Conservation (phyloP, 2,113 vertebrate species). For the Pungitius pungitius region DNA sequence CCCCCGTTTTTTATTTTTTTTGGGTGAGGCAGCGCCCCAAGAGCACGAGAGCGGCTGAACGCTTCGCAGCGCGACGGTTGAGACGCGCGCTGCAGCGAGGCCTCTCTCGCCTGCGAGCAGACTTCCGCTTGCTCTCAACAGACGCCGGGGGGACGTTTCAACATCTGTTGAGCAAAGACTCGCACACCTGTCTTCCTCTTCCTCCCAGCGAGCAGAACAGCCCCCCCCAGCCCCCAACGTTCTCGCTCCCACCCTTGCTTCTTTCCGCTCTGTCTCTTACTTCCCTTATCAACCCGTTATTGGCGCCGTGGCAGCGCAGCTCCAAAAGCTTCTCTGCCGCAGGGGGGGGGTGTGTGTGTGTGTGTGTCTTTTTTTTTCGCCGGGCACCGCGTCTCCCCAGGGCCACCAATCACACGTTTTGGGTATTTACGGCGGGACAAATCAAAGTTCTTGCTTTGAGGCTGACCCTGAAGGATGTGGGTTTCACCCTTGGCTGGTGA, state of each 20-base stretch:
- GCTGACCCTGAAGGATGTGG: constrained; percentile 79
- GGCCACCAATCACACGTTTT: constrained; percentile 62
- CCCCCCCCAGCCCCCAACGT: constrained; percentile 12
- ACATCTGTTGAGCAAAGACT: constrained; percentile 78
- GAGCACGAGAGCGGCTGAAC: constrained; percentile 34
- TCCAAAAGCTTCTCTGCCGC: constrained; percentile 31
- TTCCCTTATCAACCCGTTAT: constrained; percentile 60
- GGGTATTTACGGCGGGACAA: constrained; percentile 61
- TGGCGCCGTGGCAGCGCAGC: constrained; percentile 5
- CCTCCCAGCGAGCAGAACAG: constrained; percentile 65
- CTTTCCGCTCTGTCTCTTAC: constrained; percentile 41
- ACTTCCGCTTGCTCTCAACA: constrained; percentile 74
- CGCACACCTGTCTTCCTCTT: constrained; percentile 82
- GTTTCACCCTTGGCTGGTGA: constrained; percentile 76
- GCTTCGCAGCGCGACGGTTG: constrained; percentile 57
- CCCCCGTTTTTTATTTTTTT: too few relatives aligned
- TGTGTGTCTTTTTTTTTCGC: background rate
- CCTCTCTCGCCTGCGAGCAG: constrained; percentile 60
- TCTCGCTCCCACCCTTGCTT: constrained; percentile 36
- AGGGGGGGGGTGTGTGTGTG: background rate
- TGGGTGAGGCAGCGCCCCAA: too few relatives aligned
- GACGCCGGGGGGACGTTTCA: constrained; percentile 71
- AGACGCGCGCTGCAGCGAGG: constrained; percentile 55
- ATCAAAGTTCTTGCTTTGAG: constrained; percentile 80
- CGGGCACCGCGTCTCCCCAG: constrained; percentile 19